Base-by-base conservation (phyloP, 1,140 invertebrate species). In the Achroia grisella region DNA sequence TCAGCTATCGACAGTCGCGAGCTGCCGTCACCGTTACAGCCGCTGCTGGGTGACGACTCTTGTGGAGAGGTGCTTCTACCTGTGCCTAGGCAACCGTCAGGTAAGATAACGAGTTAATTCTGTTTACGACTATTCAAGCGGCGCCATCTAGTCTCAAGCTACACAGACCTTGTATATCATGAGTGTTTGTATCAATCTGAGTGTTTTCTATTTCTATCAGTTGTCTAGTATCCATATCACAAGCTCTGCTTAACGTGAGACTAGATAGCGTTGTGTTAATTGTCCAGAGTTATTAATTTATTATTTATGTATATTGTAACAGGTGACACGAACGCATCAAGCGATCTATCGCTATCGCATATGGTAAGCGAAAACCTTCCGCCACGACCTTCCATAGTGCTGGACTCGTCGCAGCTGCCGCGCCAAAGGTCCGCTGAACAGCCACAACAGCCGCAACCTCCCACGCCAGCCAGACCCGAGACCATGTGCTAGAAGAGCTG, bases 1-100 rank as follows among this genome's bases (percentile, higher is more conserved):
- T 87, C 86, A 46, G 89, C 89, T 1, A 87, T 89, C 27, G 89
- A 89, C 72, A 86, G 73, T 29, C 78, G 87, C 0, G 82, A 86
- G 50, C 49, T 87, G 10, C 78, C 86, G 4, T 86, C 83, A 0
- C 86, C 86, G 0, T 44, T 83, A 8, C 79, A 82, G 34, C 76
- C 77, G 1, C 52, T 81, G 4, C 47, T 83, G 0, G 71, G 71
- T 0, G 76, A 78, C 4, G 77, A 82, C 29, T 36, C 57, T 0
- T 81, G 78, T 15, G 77, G 79, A 0, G 78, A 81, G 36, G 75
- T 82, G 0, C 30, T 66, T 4, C 51, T 84, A 2, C 78, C 77
- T 0, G 78, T 85, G 0, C 78, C 78, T 0, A 67, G 81, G 15
- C 78, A 85, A 39, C 78, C 76, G 1, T 79, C 76, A 34, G 76